Base-by-base conservation (phyloP, 2,797 vertebrate genomes). In the Rhinella marina region DNA sequence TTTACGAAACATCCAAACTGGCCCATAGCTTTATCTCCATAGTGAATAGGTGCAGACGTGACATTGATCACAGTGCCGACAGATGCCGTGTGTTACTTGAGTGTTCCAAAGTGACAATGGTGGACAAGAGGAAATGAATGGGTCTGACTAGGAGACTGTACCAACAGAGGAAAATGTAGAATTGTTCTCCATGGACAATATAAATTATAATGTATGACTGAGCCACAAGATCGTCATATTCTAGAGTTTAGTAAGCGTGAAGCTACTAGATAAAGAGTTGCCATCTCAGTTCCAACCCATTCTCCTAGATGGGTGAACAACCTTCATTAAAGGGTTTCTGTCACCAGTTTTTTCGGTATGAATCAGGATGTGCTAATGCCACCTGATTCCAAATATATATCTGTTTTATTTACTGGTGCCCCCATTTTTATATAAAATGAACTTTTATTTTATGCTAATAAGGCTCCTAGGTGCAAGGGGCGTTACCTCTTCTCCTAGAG, bases 1-100 rank as follows among this genome's bases (percentile, higher is more conserved):
- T 86, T 86, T 77, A 77, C 54, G 68, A 27, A 76, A 82, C 50
- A 25, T 73, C 68, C 57, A 56, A 27, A 27, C 23, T 32, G 54
- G 29, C 41, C 68, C 72, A 56, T 86, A 70, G 84, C 81, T 72
- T 10, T 27, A 86, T 89, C 78, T 89, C 84, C 88, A 86, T 89
- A 82, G 84, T 81, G 57, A 82, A 86, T 57, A 41, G 41, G 14
- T 59, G 81, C 62, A 68, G 85, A 89, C 72, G 88, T 89, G 88
- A 84, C 84, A 9, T 1, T 10, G 50, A 70, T 82, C 70, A 89
- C 79, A 82, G 27, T 59, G 29, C 54, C n/a, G 72, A 25, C 52
- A 54, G 48, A 13, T 62, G 85, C 50, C 23, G 17, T 57, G 59
- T 86, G 77, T 78, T 66, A 80, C 73, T 0, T 76, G 16, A 25